A percentile compares a stretch with the other conserved stretches of the same genome.
Evolutionary conservation across 2,113 vertebrate genomes (phyloP).

Genomic region (Motacilla alba): DNA sequence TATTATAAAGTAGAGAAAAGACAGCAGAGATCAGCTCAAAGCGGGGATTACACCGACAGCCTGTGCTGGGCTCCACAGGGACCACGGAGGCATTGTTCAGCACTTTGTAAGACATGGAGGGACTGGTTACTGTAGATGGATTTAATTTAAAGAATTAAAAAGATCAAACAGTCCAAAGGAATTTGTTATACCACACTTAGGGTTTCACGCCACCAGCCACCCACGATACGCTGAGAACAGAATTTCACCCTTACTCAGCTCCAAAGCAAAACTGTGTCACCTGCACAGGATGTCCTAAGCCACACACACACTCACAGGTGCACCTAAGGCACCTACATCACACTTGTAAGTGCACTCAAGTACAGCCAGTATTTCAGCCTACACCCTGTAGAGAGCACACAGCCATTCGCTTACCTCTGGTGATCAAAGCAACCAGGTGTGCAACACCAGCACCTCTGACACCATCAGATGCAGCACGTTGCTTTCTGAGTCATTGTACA

Average conservation of each 20-base stretch:
- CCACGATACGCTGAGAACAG: background rate
- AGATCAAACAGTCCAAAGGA: background rate
- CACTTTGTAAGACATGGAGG: background rate
- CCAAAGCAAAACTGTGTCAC: background rate
- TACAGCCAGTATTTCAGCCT: background rate
- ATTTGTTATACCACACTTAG: background rate
- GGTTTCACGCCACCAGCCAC: background rate
- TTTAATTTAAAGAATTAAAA: constrained; percentile 41
- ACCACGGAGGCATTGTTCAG: background rate
- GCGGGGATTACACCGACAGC: background rate
- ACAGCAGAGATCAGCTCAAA: background rate
- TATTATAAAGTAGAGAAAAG: background rate
- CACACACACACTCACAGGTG: background rate
- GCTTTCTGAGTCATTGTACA: background rate
- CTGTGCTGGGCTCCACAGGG: background rate
- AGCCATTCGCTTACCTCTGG: background rate
- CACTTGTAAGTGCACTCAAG: rapidly evolving
- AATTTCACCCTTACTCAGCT: background rate
- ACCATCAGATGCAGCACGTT: background rate
- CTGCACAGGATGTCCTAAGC: background rate
- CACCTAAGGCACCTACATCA: too few species aligned
- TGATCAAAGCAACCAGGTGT: background rate
- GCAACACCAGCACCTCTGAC: background rate
- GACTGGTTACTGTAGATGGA: background rate
- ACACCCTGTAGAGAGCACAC: background rate